phyloP scores from a whole-genome alignment of 2,888 invertebrate genomes.

The Noctuana brunneofusca region DNA sequence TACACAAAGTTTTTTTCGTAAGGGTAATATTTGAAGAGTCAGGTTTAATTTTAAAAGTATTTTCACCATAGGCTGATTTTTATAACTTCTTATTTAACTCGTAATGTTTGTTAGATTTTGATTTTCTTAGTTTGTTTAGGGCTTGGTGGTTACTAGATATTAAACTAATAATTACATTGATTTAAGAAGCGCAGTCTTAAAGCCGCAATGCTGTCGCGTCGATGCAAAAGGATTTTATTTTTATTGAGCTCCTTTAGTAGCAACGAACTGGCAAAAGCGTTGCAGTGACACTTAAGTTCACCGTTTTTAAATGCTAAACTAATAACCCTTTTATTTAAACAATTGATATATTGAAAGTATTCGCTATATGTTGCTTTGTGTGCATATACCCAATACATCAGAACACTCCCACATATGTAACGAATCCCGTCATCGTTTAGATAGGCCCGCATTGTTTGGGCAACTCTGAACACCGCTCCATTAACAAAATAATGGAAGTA shows the following conservation, averaged over 20 bases:
- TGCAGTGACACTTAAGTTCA: slow-evolving; percentile 4
- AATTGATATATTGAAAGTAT: neutral
- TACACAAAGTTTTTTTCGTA: neutral
- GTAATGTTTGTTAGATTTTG: too few relatives aligned
- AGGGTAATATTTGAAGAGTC: too few relatives aligned
- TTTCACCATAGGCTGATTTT: too few relatives aligned
- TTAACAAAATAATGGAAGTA: slow-evolving; percentile 75
- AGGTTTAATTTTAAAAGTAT: too few relatives aligned
- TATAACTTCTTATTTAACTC: too few relatives aligned
- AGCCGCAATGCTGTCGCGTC: slow-evolving; percentile 23
- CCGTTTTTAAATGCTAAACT: slow-evolving; percentile 4
- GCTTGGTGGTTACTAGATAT: neutral
- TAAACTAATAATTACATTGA: slow-evolving; percentile 4
- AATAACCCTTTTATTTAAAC: neutral
- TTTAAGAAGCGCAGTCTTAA: slow-evolving; percentile 14
- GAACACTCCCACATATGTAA: slow-evolving; percentile 14
- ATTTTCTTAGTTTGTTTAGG: too few relatives aligned
- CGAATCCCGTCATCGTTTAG: slow-evolving; percentile 38
- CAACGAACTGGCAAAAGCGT: neutral
- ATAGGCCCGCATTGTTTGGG: slow-evolving; percentile 66
- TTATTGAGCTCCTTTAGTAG: slow-evolving; percentile 11
- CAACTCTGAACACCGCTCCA: slow-evolving; percentile 67
- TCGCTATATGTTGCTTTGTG: neutral
- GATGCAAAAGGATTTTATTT: slow-evolving; percentile 21
- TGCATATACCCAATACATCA: neutral